phyloP scores from a whole-genome alignment of 2,797 vertebrate genomes.

The Simalia tracyae region DNA sequence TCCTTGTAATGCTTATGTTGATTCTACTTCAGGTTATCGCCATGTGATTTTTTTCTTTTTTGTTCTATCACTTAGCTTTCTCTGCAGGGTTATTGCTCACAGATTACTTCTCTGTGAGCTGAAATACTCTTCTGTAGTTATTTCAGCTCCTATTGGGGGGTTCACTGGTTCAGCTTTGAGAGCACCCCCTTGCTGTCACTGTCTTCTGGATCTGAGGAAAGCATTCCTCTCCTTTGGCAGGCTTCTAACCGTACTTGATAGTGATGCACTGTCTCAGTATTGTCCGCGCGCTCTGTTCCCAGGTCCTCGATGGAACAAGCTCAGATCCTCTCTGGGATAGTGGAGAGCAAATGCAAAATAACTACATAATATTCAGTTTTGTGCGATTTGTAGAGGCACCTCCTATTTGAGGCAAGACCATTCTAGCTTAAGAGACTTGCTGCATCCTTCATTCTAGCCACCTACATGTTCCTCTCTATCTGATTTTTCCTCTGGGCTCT shows the following conservation, averaged over 20 bases:
- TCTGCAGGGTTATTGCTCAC: background rate
- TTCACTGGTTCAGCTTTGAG: background rate
- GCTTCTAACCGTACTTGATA: too few relatives aligned
- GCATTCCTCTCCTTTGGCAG: background rate
- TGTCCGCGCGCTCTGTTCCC: background rate
- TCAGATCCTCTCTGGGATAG: background rate
- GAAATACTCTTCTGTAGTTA: background rate
- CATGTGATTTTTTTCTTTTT: background rate
- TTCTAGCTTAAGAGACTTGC: background rate
- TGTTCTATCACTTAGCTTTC: background rate
- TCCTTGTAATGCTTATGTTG: background rate
- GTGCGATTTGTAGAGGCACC: background rate
- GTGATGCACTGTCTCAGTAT: background rate
- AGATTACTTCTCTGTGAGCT: background rate
- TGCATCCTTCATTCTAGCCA: background rate
- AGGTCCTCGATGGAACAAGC: too few relatives aligned
- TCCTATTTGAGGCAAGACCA: background rate
- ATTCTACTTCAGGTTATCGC: background rate
- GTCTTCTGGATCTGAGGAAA: background rate
- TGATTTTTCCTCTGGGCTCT: background rate
- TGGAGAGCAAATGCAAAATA: background rate
- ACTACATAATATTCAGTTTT: background rate
- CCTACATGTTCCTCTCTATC: background rate
- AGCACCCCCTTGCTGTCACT: background rate
- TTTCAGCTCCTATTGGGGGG: background rate